Evolutionary conservation across 2,797 vertebrate genomes (phyloP).

Genomic region (Pseudomugil tenellus): DNA sequence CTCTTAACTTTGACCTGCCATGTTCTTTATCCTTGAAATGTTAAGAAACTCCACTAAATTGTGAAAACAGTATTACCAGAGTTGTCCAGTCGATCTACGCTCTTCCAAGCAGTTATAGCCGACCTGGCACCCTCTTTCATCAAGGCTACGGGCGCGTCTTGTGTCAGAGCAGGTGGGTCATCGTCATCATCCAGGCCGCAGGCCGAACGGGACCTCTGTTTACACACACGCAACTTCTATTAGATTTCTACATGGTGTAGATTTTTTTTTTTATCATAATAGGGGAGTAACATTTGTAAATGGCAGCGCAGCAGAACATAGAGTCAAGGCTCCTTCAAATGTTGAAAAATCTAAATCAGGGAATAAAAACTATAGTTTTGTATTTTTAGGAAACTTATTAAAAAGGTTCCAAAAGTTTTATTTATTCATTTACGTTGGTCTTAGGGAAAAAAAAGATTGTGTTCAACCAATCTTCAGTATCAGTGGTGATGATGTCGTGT

Average conservation of each 20-base stretch:
- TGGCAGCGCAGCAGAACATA: neutral
- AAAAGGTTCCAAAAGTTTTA: neutral
- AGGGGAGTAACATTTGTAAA: neutral
- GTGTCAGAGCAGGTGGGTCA: conserved; percentile 32
- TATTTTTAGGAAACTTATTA: neutral
- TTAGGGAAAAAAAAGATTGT: too few species aligned
- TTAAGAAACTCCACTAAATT: neutral
- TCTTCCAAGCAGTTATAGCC: conserved; percentile 86
- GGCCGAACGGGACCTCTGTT: conserved; percentile 75
- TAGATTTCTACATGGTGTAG: neutral
- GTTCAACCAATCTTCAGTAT: neutral
- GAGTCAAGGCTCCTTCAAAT: neutral
- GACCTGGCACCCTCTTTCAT: conserved; percentile 70
- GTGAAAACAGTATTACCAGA: conserved; percentile 76
- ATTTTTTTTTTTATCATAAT: neutral
- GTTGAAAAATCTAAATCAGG: neutral
- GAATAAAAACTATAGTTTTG: neutral
- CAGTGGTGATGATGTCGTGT: neutral
- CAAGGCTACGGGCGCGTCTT: conserved; percentile 34
- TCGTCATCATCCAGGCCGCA: conserved; percentile 53
- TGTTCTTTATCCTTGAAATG: neutral
- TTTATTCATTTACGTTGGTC: neutral
- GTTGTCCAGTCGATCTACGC: conserved; percentile 87
- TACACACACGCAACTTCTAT: neutral
- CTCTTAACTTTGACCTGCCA: too few species aligned